Evolutionary conservation across 2,797 vertebrate species (phyloP).

Genomic region (Nannoperca australis): DNA sequence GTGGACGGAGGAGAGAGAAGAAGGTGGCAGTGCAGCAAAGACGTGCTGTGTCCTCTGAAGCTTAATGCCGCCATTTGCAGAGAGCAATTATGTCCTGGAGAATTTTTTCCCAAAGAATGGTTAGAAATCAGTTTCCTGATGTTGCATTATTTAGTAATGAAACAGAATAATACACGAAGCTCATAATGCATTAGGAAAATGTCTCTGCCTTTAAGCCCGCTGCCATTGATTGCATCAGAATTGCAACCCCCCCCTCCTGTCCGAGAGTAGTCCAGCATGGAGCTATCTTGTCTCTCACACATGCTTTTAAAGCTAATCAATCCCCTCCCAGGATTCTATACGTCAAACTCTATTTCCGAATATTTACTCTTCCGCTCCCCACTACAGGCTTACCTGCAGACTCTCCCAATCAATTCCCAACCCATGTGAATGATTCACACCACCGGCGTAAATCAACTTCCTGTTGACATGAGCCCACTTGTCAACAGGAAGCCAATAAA

Average conservation of each 20-base stretch:
- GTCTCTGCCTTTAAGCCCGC: slow-evolving; percentile 54
- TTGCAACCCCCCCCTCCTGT: slow-evolving; percentile 28
- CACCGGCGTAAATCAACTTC: slow-evolving; percentile 25
- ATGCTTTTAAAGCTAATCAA: slow-evolving; percentile 37
- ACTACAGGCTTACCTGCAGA: slow-evolving; percentile 12
- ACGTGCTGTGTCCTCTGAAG: slow-evolving; percentile 48
- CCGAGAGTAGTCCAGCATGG: slow-evolving; percentile 8
- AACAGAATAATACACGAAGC: slow-evolving; percentile 62
- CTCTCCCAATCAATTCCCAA: slow-evolving; percentile 42
- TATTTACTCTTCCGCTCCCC: slow-evolving; percentile 17
- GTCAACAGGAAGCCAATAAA: slow-evolving; percentile 56
- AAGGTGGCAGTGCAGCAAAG: slow-evolving; percentile 45
- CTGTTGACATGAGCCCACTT: slow-evolving; percentile 35
- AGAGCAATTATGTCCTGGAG: slow-evolving; percentile 49
- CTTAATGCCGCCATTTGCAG: slow-evolving; percentile 58
- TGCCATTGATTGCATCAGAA: slow-evolving; percentile 61
- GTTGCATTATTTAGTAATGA: slow-evolving; percentile 57
- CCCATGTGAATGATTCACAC: slow-evolving; percentile 37
- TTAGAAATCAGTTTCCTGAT: slow-evolving; percentile 36
- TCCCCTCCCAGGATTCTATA: slow-evolving; percentile 1
- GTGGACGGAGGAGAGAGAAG: slow-evolving; percentile 58
- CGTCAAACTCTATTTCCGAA: slow-evolving; percentile 28
- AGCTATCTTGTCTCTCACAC: slow-evolving; percentile 16
- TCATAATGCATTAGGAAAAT: slow-evolving; percentile 67
- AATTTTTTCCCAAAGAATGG: slow-evolving; percentile 38